These are phyloP conservation scores for Bolinopsis microptera DNA, from an alignment of 37 sponge, comb jelly and placozoan genomes.

Conservation along the genomic window DNA sequence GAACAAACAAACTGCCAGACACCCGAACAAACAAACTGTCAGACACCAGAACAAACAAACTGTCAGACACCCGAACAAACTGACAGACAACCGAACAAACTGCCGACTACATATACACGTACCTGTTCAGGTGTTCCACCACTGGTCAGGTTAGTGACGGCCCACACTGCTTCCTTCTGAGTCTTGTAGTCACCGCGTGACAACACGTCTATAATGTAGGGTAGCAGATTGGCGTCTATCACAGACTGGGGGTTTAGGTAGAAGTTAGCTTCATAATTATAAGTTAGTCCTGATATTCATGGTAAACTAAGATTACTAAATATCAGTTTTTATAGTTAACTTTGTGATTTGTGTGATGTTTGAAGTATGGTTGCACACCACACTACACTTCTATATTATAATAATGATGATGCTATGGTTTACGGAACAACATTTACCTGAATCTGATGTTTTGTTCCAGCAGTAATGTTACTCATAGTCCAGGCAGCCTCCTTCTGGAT, in stretches of 20 bases:
- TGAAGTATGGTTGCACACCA: no score
- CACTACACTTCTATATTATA: no score
- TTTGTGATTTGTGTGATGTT: no score
- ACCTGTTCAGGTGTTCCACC: conserved; percentile 87
- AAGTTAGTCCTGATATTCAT: not conserved
- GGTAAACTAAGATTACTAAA: not conserved
- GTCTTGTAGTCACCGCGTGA: conserved; percentile 85
- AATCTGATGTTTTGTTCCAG: conserved; percentile 20
- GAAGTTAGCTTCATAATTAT: not conserved
- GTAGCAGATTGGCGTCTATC: conserved; percentile 80
- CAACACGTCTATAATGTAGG: conserved; percentile 76
- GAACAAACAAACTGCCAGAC: not conserved
- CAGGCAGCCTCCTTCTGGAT: conserved; percentile 82
- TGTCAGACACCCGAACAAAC: not conserved
- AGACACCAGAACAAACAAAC: no score
- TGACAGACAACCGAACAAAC: not conserved
- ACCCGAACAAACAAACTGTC: no score
- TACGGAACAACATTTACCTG: not conserved
- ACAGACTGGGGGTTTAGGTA: conserved; percentile 77
- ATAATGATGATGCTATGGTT: no score
- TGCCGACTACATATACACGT: not conserved
- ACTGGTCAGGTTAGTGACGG: conserved; percentile 94
- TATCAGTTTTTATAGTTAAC: no score
- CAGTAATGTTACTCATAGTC: conserved; percentile 62
- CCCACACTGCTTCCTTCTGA: conserved; percentile 97